Base-by-base conservation (phyloP, 2,797 vertebrate genomes). In the Rhinella marina region DNA sequence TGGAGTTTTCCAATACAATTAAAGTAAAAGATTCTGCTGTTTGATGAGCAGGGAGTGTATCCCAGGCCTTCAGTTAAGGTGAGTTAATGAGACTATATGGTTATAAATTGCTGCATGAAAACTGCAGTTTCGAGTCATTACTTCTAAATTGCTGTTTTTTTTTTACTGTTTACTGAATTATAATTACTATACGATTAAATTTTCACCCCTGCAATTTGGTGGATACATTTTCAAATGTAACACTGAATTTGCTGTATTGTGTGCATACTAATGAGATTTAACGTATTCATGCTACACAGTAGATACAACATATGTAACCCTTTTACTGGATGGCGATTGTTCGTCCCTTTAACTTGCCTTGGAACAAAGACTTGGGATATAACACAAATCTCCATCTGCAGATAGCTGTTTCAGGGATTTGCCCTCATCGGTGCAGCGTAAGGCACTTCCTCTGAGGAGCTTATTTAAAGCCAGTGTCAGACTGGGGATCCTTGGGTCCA, bases 141-240 rank as follows among this genome's bases (percentile, higher is more conserved):
- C 32, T 29, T 88, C 85, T 87, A 86, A 61, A 79, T 87, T 32
- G 57, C 13, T 19, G 27, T 61, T 56, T 81, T 61, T 56, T 81
- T 56, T 66, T 0, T 48, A 25, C 59, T 91, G 81, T 91, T 93
- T 91, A 90, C 73, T 91, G 64, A 92, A 91, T 90, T 88, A 81
- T 87, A 92, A 90, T 90, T 92, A 87, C 29, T 0, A 0, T 76
- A 41, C 81, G 90, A 86, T 92, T 93, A 91, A 90, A 91, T 92
- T 62, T 90, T 91, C 84, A 86, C 78, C 86, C 91, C 90, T 90
- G 90, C 82, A n/a, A 82, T 89, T 92, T 85, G 76, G 90, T 84
- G 89, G 88, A 92, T 89, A 17, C 77, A 82, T 91, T 89, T 87
- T 81, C 90, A 90, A 90, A 88, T 91, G 91, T 90, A 92, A 92